Conservation (phyloP, 1,140 invertebrate species). For the Aphelinus atriplicis region DNA sequence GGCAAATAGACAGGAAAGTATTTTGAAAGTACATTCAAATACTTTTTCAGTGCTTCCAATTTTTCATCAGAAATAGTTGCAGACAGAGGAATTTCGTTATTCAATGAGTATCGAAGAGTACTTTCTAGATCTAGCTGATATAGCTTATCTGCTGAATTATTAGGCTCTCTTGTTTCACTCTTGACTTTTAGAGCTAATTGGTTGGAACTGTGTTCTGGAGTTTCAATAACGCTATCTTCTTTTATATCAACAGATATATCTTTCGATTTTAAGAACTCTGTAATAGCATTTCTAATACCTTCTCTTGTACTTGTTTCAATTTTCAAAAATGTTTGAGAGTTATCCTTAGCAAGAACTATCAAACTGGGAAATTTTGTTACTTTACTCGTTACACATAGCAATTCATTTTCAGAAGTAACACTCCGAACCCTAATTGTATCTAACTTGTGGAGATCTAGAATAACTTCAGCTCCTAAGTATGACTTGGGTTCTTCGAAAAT, state of each 20-base stretch:
- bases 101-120: conserved; percentile 80
- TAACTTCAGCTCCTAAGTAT: conserved; percentile 69
- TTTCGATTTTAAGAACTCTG: conserved; percentile 64
- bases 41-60: conserved; percentile 77
- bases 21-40: conserved; percentile 74
- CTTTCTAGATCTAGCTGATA: conserved; percentile 89
- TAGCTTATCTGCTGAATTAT: conserved; percentile 65
- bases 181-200: neutral
- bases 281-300: conserved; percentile 57
- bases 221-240: conserved; percentile 16
- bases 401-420: conserved; percentile 67
- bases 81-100: conserved; percentile 80
- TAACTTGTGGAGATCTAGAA: conserved; percentile 71
- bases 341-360: conserved; percentile 60
- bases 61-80: conserved; percentile 76
- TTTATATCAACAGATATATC: conserved; percentile 47
- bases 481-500: conserved; percentile 72
- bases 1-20: conserved; percentile 77
- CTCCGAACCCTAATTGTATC: conserved; percentile 67
- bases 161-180: neutral
- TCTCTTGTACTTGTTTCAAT: conserved; percentile 62
- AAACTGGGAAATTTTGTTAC: conserved; percentile 68
- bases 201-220: neutral
- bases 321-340: conserved; percentile 58
- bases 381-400: conserved; percentile 61